Conservation (phyloP, 2,797 vertebrate genomes). For the Siniperca scherzeri region DNA sequence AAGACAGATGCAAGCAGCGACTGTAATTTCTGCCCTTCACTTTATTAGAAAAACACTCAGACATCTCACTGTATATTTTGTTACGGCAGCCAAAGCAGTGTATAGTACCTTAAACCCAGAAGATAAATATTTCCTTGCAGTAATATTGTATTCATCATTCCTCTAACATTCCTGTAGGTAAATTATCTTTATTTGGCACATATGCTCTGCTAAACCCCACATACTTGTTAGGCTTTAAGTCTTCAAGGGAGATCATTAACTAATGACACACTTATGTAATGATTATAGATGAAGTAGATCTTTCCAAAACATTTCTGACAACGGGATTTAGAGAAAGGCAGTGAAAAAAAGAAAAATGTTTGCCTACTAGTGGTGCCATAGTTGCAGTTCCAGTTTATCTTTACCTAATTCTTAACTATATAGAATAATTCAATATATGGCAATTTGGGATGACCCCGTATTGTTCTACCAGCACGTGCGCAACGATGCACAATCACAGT, state of each 20-base stretch:
- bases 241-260: conserved; percentile 7
- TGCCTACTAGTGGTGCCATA: not conserved
- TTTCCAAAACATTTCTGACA: conserved; percentile 8
- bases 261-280: conserved; percentile 2
- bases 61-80: conserved; percentile 28
- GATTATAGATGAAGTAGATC: not conserved
- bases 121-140: not conserved
- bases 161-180: conserved; percentile 12
- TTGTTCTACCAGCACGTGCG: not conserved
- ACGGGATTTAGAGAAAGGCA: not conserved
- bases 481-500: not conserved
- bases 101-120: conserved; percentile 7
- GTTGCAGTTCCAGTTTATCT: not conserved
- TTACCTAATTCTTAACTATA: not conserved
- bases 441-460: not conserved
- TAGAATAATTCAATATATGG: not conserved
- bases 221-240: not conserved
- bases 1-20: conserved; percentile 47
- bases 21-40: conserved; percentile 26
- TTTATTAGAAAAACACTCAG: conserved; percentile 12
- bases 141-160: conserved; percentile 18
- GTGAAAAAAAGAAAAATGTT: not conserved
- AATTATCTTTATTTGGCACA: not conserved
- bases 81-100: conserved; percentile 10
- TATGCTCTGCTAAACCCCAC: conserved; percentile 2